phyloP scores from a whole-genome alignment of 2,888 invertebrate species.

The Phragmatobia fuliginosa region DNA sequence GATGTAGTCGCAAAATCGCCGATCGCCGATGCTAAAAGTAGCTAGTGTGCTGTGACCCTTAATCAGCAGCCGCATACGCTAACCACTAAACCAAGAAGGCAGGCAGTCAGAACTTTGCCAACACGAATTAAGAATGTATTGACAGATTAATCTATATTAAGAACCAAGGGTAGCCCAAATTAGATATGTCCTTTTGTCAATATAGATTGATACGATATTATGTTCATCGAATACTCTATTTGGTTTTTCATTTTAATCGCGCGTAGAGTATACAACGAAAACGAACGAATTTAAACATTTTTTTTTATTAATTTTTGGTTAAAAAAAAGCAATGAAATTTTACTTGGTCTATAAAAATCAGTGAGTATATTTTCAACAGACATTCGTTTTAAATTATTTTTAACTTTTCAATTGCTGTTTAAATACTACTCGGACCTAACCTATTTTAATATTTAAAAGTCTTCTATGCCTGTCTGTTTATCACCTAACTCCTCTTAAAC shows the following conservation, averaged over 20 bases:
- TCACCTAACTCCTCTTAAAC: no score
- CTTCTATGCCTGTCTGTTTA: no score
- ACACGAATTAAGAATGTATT: conserved; percentile 21
- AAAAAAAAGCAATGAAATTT: conserved; percentile 70
- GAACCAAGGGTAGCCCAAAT: conserved; percentile 5
- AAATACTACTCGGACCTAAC: background rate
- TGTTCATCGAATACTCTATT: conserved; percentile 26
- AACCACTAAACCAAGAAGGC: no score
- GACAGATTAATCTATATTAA: conserved; percentile 31
- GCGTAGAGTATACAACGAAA: conserved; percentile 50
- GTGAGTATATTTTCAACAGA: conserved; percentile 62
- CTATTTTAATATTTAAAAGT: background rate
- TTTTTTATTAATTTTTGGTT: conserved; percentile 37
- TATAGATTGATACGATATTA: conserved; percentile 16
- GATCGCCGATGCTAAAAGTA: no score
- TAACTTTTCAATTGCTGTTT: background rate
- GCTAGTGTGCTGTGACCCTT: no score
- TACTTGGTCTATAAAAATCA: conserved; percentile 76
- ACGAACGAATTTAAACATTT: conserved; percentile 49
- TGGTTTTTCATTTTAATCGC: conserved; percentile 55
- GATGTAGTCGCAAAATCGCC: no score
- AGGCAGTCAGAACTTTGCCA: background rate
- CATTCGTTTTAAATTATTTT: background rate
- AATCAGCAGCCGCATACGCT: no score
- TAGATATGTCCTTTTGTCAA: conserved; percentile 24